phyloP scores from a whole-genome alignment of 2,113 vertebrate species.

The Stigmatopora nigra region DNA sequence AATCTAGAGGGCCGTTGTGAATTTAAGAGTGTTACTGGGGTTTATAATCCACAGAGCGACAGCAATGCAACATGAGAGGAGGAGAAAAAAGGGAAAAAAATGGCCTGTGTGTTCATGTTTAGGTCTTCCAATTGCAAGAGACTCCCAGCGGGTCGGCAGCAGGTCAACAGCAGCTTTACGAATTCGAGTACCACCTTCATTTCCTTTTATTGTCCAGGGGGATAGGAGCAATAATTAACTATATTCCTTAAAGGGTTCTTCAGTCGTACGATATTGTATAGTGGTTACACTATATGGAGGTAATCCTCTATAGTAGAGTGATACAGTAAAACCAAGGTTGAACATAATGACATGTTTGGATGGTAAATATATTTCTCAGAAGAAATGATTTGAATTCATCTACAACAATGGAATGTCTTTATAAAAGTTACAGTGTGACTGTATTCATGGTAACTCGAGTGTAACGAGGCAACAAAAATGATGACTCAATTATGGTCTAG shows the following conservation, averaged over 20 bases:
- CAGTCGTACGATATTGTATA: background rate
- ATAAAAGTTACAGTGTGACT: background rate
- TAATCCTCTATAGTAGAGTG: background rate
- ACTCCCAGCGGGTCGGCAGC: background rate
- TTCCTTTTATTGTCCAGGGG: background rate
- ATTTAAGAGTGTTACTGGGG: conserved; percentile 2
- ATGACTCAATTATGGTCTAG: too few species aligned
- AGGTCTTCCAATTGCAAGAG: background rate
- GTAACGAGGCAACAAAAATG: too few species aligned
- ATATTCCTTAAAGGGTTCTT: conserved; percentile 3
- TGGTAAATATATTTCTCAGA: background rate
- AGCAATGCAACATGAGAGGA: background rate
- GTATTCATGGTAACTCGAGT: too few species aligned
- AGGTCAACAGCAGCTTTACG: conserved; percentile 3
- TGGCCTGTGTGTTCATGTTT: conserved; percentile 7
- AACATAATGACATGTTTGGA: background rate
- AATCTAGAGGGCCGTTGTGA: conserved; percentile 11
- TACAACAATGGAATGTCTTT: background rate
- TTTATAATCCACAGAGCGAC: background rate
- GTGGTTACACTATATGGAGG: background rate
- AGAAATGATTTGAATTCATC: background rate
- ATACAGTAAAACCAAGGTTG: background rate
- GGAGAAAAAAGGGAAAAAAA: background rate
- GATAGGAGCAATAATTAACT: background rate
- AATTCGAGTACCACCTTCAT: conserved; percentile 4